Evolutionary conservation across 2,797 vertebrate genomes (phyloP).

Genomic region (Pogoniulus pusillus): DNA sequence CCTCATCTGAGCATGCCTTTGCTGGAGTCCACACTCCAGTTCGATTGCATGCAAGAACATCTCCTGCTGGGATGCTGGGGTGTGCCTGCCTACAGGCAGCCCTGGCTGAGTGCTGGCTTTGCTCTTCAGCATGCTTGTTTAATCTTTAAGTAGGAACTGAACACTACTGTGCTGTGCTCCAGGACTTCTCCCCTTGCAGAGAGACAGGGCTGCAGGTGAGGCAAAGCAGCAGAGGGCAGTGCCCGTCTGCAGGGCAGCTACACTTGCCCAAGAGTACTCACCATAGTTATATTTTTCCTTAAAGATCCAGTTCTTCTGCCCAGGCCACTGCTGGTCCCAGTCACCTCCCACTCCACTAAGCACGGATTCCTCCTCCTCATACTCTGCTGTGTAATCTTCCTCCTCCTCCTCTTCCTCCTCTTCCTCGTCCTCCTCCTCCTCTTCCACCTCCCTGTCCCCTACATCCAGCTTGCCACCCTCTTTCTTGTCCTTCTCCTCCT

Average conservation of each 20-base stretch:
- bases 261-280: conserved; percentile 58
- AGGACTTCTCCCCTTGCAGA: neutral
- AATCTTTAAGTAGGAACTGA: neutral
- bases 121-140: neutral
- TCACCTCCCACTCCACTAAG: conserved; percentile 78
- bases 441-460: conserved; percentile 52
- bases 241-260: neutral
- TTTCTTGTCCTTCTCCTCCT: conserved; percentile 66
- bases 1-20: neutral
- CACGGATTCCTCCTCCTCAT: conserved; percentile 77
- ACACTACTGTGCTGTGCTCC: neutral
- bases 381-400: conserved; percentile 81
- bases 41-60: neutral
- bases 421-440: conserved; percentile 64
- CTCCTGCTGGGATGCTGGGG: neutral
- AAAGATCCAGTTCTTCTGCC: conserved; percentile 80
- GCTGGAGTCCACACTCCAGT: neutral
- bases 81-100: neutral
- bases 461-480: conserved; percentile 78
- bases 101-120: neutral
- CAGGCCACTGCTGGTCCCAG: conserved; percentile 74
- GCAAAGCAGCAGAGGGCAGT: neutral
- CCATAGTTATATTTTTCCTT: conserved; percentile 81
- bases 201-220: neutral
- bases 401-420: conserved; percentile 72